Base-by-base conservation (phyloP, 2,888 invertebrate genomes). In the Leistus spinibarbis region DNA sequence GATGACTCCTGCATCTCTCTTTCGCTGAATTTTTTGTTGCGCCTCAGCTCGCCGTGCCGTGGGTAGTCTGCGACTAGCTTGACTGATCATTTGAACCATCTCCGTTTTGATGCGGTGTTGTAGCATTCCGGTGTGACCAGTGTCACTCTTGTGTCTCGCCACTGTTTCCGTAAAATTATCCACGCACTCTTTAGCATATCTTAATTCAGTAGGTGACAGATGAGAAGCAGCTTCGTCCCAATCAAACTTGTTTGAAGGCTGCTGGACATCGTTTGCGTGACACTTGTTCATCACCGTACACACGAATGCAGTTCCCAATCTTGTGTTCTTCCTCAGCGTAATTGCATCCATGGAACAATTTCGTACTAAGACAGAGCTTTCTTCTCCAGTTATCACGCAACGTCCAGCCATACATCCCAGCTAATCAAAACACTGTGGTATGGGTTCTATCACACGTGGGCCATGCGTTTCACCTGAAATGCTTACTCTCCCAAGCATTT, bases 401-500 rank as follows among this genome's bases (percentile, higher is more conserved):
- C n/a, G n/a, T n/a, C n/a, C n/a, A n/a, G 20, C 17, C 4, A 53
- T 17, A 66, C 66, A 66, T 9, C 53, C 66, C n/a, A 40, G 9
- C 17, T 66, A 19, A 3, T 27, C 19, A 4, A 66, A 53, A 17
- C 53, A 40, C 19, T 17, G 7, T 13, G 53, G 5, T 17, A 9
- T 53, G 1, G 20, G 7, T 17, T n/a, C 40, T 19, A 9, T 9
- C 53, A 13, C 40, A 4, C 20, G n/a, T n/a, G n/a, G n/a, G n/a
- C n/a, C n/a, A n/a, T n/a, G n/a, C n/a, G n/a, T n/a, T n/a, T n/a
- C n/a, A n/a, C n/a, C n/a, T n/a, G n/a, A n/a, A n/a, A n/a, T n/a
- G n/a, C n/a, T n/a, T n/a, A n/a, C n/a, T n/a, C 5, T 27, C 53
- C 20, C 66, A 7, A 66, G 40, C 27, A 66, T 20, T 66, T 66